These are phyloP conservation scores for Perizoma affinitatum DNA, from an alignment of 2,888 invertebrate species.

Conservation along the genomic window DNA sequence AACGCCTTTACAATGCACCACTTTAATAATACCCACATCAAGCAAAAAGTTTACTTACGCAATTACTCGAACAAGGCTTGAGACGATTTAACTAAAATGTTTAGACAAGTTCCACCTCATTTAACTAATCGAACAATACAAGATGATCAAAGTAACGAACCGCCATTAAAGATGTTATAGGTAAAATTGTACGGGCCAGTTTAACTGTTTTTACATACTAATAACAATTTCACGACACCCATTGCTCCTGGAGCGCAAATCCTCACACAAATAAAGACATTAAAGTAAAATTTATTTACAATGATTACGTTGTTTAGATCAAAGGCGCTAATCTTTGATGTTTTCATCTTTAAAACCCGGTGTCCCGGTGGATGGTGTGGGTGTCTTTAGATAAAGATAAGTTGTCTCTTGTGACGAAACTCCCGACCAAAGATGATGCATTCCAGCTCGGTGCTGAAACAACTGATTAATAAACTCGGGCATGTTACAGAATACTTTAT, in stretches of 20 bases:
- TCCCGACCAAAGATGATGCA: constrained; percentile 55
- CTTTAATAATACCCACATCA: constrained; percentile 40
- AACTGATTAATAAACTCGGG: constrained; percentile 20
- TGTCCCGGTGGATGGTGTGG: constrained; percentile 66
- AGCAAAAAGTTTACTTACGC: constrained; percentile 44
- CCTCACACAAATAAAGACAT: constrained; percentile 39
- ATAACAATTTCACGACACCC: not conserved
- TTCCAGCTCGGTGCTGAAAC: constrained; percentile 37
- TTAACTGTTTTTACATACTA: too few species aligned
- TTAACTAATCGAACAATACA: too few species aligned
- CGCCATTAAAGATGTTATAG: too few species aligned
- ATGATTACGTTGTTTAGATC: constrained; percentile 74
- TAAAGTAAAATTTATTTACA: constrained; percentile 62
- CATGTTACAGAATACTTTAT: too few species aligned
- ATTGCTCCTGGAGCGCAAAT: constrained; percentile 20
- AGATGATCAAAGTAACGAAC: too few species aligned
- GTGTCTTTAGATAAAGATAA: constrained; percentile 53
- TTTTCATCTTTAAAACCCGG: constrained; percentile 72
- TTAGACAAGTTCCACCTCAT: not conserved
- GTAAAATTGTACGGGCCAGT: too few species aligned
- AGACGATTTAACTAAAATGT: constrained; percentile 14
- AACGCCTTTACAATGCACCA: constrained; percentile 61
- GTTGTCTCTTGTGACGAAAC: constrained; percentile 56
- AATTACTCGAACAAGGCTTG: constrained; percentile 35
- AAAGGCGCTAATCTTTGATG: constrained; percentile 76